These are phyloP conservation scores for Tenthredo distinguenda DNA, from an alignment of 2,888 invertebrate genomes.

Conservation along the genomic window DNA sequence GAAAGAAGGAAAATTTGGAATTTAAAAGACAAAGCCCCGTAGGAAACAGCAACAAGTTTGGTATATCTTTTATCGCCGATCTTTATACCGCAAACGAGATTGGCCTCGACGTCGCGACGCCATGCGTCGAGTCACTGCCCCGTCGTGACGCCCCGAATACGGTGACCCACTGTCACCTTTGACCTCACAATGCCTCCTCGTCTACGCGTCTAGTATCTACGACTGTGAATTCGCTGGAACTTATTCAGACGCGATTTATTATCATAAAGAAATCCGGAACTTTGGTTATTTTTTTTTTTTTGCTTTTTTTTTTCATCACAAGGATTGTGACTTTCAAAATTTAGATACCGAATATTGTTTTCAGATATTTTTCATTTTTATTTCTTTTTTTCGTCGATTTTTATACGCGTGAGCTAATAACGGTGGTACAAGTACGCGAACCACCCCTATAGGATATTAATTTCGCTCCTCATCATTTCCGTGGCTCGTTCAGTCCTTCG, in stretches of 20 bases:
- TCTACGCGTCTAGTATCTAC: neutral
- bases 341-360: neutral
- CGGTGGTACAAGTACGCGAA: neutral
- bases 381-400: neutral
- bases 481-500: slow-evolving; percentile 2
- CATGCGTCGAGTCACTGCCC: slow-evolving; percentile 36
- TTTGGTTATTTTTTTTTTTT: too few relatives aligned
- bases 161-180: slow-evolving; percentile 48
- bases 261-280: too few relatives aligned
- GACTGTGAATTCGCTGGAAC: neutral
- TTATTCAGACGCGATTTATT: neutral
- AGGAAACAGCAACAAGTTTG: slow-evolving; percentile 31
- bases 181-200: neutral
- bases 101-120: slow-evolving; percentile 42
- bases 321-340: neutral
- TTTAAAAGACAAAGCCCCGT: neutral
- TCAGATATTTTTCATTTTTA: neutral
- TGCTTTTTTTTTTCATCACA: neutral
- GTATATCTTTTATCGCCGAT: slow-evolving; percentile 28
- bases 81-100: neutral
- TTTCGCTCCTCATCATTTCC: slow-evolving; percentile 20
- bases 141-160: slow-evolving; percentile 38
- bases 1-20: neutral
- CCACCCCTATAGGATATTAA: slow-evolving; percentile 24
- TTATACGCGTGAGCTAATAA: neutral